phyloP scores from a whole-genome alignment of 2,888 invertebrate genomes.

The Lasioglossum pauxillum region DNA sequence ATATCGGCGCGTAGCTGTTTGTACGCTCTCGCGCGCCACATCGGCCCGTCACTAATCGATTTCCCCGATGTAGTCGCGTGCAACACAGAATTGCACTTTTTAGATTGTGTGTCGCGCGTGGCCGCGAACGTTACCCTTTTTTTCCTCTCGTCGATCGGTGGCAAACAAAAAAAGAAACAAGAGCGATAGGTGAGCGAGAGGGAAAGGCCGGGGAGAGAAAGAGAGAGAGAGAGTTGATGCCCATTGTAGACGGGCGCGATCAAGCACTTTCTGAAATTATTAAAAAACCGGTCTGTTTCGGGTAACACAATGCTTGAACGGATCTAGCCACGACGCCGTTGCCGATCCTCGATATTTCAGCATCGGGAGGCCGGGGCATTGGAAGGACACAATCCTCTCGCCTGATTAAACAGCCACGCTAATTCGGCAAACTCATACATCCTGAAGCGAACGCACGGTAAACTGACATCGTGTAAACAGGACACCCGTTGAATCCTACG shows the following conservation, averaged over 20 bases:
- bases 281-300: constrained; percentile 56
- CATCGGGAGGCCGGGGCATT: constrained; percentile 63
- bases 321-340: constrained; percentile 33
- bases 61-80: constrained; percentile 66
- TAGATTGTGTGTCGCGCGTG: constrained; percentile 72
- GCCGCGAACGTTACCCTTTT: constrained; percentile 49
- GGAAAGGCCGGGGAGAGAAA: not conserved
- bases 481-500: constrained; percentile 74
- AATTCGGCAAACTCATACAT: constrained; percentile 80
- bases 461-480: constrained; percentile 78
- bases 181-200: not conserved
- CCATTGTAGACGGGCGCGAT: constrained; percentile 28
- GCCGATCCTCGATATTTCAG: constrained; percentile 72
- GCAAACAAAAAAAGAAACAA: constrained; percentile 31
- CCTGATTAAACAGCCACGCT: constrained; percentile 78
- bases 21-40: constrained; percentile 57
- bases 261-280: constrained; percentile 62
- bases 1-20: constrained; percentile 35
- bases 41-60: constrained; percentile 65
- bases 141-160: constrained; percentile 26
- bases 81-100: constrained; percentile 78
- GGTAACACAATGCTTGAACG: constrained; percentile 26
- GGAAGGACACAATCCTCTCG: constrained; percentile 79
- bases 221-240: not conserved
- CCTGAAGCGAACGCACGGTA: constrained; percentile 76